Evolutionary conservation across 2,113 vertebrate genomes (phyloP), one percentile per base, ranked within the genome.

Genomic region (Ptyas mucosa): DNA sequence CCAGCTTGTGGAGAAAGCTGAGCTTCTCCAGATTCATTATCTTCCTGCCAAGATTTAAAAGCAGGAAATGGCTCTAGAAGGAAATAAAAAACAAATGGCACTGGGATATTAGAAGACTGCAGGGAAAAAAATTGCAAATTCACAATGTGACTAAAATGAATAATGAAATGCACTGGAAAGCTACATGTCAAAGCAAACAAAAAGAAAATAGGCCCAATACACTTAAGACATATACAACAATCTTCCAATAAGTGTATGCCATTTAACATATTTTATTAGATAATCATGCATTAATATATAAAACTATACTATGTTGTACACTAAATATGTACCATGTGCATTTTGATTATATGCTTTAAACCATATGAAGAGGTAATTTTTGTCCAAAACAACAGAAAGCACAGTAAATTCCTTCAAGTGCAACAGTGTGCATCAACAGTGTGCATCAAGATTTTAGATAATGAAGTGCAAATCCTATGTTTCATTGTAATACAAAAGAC

Each of bases 1-100:
- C 98, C 98, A 90, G 99, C 99, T 97, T 99, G 98, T 0, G 99
- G 99, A 92, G 99, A 99, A 92, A 99, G 98, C 96, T 99, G 98
- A 49, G 99, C 99, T 97, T 99, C 99, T 95, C 99, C 99, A 92
- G 98, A 98, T 49, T 99, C 99, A 51, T 93, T 98, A 94, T 99
- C 99, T 69, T 99, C 98, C 97, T 99, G 99, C 99, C 99, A 99
- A 94, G 98, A 98, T 96, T 99, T 99, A 97, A 98, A 99, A 95
- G 98, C 99, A 94, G 99, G 99, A 97, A 99, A 98, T 0, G 99
- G 99, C 95, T 99, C 99, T 99, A 97, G 53, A 97, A 97, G 94
- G 95, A 95, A 54, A 39, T 93, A 97, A 89, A 97, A 88, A 97
- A 94, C 75, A 90, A 95, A 96, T 90, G 91, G 87, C 95, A 96